Conservation (phyloP, 2,888 invertebrate species). For the Zhuqinia jingwanae region DNA sequence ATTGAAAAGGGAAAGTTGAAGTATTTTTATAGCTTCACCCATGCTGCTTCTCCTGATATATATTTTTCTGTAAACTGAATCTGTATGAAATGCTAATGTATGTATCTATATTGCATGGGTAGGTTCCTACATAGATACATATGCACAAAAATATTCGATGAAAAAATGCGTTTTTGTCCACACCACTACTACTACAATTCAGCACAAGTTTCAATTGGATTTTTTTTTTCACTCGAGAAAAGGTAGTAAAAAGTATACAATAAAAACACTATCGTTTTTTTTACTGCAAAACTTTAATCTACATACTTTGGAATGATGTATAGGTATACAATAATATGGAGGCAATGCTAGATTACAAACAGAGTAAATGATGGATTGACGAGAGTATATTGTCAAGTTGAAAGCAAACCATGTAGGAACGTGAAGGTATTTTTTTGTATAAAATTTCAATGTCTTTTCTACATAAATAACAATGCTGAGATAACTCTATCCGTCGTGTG, state of each 20-base stretch:
- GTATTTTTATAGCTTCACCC: not conserved
- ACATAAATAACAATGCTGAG: constrained; percentile 1
- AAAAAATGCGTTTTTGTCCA: no score
- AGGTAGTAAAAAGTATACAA: constrained; percentile 21
- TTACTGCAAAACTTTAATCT: constrained; percentile 39
- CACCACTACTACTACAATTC: no score
- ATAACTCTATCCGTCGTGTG: no score
- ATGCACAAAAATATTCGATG: no score
- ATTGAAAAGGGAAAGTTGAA: not conserved
- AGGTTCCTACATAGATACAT: no score
- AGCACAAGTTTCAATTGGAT: constrained; percentile 27
- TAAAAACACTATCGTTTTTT: constrained; percentile 13
- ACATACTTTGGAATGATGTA: not conserved
- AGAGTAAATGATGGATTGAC: constrained; percentile 48
- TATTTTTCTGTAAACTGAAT: no score
- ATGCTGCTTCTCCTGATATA: no score
- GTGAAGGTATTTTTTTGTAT: constrained; percentile 57
- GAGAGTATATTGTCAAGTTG: constrained; percentile 33
- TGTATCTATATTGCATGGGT: no score
- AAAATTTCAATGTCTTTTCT: not conserved
- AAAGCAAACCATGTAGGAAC: not conserved
- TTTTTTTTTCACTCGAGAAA: not conserved
- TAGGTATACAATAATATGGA: no score
- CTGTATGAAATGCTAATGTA: no score
- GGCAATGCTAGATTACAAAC: no score